These are phyloP conservation scores for Thymelicus lineola DNA, from an alignment of 2,888 invertebrate species.

Conservation along the genomic window DNA sequence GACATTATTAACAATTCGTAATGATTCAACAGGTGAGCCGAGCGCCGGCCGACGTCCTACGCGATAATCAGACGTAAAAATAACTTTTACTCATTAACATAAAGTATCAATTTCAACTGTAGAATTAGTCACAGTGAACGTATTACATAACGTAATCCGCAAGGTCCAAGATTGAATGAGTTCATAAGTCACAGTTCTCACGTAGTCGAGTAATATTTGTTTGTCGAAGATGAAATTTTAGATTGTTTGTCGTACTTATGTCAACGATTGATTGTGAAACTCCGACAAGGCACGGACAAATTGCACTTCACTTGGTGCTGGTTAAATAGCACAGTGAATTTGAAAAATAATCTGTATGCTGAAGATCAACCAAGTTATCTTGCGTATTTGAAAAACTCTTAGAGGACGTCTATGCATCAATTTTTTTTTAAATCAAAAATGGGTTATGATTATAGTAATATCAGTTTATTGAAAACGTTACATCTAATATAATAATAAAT, in stretches of 20 bases:
- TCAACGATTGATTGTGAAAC: constrained; percentile 37
- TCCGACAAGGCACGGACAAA: constrained; percentile 17
- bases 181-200: constrained; percentile 38
- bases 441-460: too few species aligned
- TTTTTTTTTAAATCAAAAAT: too few species aligned
- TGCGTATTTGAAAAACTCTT: too few species aligned
- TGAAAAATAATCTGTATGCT: not conserved
- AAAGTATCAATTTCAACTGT: constrained; percentile 51
- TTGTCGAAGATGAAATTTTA: constrained; percentile 54
- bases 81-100: constrained; percentile 52
- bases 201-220: constrained; percentile 50
- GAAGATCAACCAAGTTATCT: not conserved
- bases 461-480: too few species aligned
- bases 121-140: constrained; percentile 52
- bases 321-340: constrained; percentile 17
- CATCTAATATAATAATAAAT: too few species aligned
- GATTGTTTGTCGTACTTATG: constrained; percentile 39
- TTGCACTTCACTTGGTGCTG: constrained; percentile 32
- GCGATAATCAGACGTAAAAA: constrained; percentile 35
- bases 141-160: constrained; percentile 54
- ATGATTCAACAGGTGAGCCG: constrained; percentile 28
- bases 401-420: too few species aligned
- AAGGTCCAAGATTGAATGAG: constrained; percentile 56
- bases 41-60: constrained; percentile 21
- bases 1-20: not conserved